Evolutionary conservation across 2,888 invertebrate species (phyloP), one percentile per base, ranked within the genome.

Genomic region (Bimastos eiseni): DNA sequence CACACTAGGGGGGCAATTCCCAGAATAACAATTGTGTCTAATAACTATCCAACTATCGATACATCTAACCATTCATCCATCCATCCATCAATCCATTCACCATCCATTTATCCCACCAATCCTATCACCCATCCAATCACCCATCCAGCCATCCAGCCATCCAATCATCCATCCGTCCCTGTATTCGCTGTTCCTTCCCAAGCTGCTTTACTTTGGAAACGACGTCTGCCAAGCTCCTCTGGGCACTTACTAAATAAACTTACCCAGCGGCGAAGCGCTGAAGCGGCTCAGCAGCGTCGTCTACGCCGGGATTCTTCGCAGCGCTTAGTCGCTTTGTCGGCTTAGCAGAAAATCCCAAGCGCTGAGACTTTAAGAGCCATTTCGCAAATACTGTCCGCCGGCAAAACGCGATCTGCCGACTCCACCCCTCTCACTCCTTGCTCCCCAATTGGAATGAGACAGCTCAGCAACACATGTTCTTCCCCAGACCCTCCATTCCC

Each of bases 301-400:
- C 70, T 70, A 70, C n/a, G 70, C 30, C 70, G n/a, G 70, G 70
- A 70, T 70, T 70, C 70, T 70, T 70, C 70, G 30, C 70, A 70
- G 70, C 70, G 70, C 70, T 70, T 70, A 70, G 70, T 70, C 70
- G 70, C 70, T 70, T 70, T 70, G 86, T 36, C 86, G 86, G 34
- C 86, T 86, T 86, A 86, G 86, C 86, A 37, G 86, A 86, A 86
- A 86, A 86, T 86, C 86, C 86, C 86, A 21, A 37, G 86, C 86
- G 86, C 86, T 86, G 86, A 86, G 86, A 86, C 86, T 86, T 34
- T 86, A 86, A 86, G 86, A 86, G 86, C 86, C 86, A 86, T 86
- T 86, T 86, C 86, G 86, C 86, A 86, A 86, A 86, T 86, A 86
- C 86, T 6, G 37, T 86, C 86, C 86, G 30, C 86, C 36, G 37